Base-by-base conservation (phyloP, 2,888 invertebrate genomes). In the Sphinx pinastri region DNA sequence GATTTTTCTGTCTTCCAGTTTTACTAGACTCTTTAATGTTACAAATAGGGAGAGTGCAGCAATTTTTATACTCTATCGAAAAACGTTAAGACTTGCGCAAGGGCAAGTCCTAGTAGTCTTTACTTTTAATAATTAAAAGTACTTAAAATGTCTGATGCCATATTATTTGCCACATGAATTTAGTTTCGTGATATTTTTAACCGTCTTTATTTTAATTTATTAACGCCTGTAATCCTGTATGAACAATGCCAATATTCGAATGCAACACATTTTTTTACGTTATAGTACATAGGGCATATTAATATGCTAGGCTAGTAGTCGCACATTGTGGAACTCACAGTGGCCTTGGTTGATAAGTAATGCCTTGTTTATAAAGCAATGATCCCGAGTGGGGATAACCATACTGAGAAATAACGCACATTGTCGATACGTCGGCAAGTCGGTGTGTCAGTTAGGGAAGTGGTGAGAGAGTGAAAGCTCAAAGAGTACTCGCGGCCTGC, bases 121-220 rank as follows among this genome's bases (percentile, higher is more conserved):
- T 88, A 87, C 86, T 86, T 88, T 88, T 82, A 87, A 84, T 83
- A 74, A 82, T 81, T 82, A 85, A 88, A 90, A 87, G 92, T 93
- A 93, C 93, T 93, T 93, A 93, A 92, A 87, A 86, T 72, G 88
- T 88, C 92, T 90, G 91, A 90, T 93, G 93, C 93, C 93, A 94
- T 94, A 93, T 92, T 88, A 86, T 92, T 93, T 93, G 93, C 93
- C 92, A 93, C 93, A 81, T 89, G 90, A 90, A 88, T 92, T 90
- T 89, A 86, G 81, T 90, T 90, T 91, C 90, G 91, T 93, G 91
- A 92, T 92, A 91, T 90, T 87, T 89, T 91, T 87, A 86, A 86
- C 86, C 86, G 82, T 88, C 84, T 89, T 88, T 86, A 79, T 82
- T 88, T 90, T 90, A 88, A 91, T 90, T 87, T 88, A 85, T 88